Percentiles rank a stretch among this genome's conserved stretches.
These are phyloP conservation scores for Caloenas nicobarica DNA, from an alignment of 2,113 vertebrate species.

Conservation along the genomic window DNA sequence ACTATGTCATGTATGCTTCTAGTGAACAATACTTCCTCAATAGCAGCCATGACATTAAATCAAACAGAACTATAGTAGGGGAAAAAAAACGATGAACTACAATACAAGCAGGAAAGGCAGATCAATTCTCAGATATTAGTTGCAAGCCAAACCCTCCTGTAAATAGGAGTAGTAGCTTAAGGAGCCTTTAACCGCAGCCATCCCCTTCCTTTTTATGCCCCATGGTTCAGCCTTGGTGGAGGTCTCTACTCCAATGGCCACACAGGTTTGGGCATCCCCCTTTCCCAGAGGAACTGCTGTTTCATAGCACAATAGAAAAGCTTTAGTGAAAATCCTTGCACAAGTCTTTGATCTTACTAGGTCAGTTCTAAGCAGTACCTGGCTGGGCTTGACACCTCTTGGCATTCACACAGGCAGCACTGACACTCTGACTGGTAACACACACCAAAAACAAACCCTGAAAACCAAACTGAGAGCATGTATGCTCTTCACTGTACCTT, in stretches of 20 bases:
- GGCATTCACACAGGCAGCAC: neutral
- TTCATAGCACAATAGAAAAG: neutral
- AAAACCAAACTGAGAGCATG: too few species aligned
- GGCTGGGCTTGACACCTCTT: neutral
- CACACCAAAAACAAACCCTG: too few species aligned
- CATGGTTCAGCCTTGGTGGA: neutral
- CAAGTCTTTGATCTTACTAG: neutral
- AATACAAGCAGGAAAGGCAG: neutral
- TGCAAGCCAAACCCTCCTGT: neutral
- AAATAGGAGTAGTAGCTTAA: neutral
- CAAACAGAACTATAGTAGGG: conserved; percentile 9
- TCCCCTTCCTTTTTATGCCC: neutral
- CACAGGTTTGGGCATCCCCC: neutral
- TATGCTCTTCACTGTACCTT: too few species aligned
- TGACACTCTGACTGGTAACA: neutral
- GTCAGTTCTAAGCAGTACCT: neutral
- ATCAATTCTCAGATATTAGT: neutral
- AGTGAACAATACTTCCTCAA: conserved; percentile 17
- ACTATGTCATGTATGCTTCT: neutral
- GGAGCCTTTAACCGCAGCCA: neutral
- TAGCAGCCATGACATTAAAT: neutral
- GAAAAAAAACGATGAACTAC: neutral
- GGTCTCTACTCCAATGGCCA: neutral
- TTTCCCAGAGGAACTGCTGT: neutral
- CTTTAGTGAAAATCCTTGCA: neutral